These are phyloP conservation scores for Dryococelus australis DNA, from an alignment of 2,888 invertebrate genomes.

Conservation along the genomic window DNA sequence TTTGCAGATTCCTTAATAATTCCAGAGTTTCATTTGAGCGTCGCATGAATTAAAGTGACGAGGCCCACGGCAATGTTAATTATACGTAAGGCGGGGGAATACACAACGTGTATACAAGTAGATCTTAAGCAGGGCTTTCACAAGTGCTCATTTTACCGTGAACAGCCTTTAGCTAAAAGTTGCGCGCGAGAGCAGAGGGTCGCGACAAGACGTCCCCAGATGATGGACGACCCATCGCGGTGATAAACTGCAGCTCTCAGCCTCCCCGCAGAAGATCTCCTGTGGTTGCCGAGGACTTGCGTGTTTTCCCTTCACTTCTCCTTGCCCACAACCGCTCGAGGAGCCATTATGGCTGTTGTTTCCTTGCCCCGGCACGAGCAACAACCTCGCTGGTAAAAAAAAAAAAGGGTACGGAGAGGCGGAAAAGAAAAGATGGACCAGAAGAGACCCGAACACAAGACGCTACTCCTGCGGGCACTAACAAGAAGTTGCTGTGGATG, in stretches of 20 bases:
- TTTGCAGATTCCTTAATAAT: no score
- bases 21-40: no score
- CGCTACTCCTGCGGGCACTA: not conserved
- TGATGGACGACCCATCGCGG: not conserved
- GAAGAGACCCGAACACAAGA: not conserved
- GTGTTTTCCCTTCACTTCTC: not conserved
- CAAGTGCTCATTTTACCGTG: no score
- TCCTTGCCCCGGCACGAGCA: not conserved
- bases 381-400: no score
- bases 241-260: not conserved
- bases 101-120: no score
- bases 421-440: not conserved
- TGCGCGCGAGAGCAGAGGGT: not conserved
- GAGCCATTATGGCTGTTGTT: conserved; percentile 3
- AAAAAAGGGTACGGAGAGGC: no score
- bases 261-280: not conserved
- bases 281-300: not conserved
- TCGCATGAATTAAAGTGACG: no score
- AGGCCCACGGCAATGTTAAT: no score
- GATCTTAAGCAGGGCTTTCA: no score
- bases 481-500: conserved; percentile 16
- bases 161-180: no score
- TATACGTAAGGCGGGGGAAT: no score
- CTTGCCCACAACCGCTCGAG: not conserved
- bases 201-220: not conserved